Conservation (phyloP, 2,888 invertebrate species). For the Mythimna loreyi region DNA sequence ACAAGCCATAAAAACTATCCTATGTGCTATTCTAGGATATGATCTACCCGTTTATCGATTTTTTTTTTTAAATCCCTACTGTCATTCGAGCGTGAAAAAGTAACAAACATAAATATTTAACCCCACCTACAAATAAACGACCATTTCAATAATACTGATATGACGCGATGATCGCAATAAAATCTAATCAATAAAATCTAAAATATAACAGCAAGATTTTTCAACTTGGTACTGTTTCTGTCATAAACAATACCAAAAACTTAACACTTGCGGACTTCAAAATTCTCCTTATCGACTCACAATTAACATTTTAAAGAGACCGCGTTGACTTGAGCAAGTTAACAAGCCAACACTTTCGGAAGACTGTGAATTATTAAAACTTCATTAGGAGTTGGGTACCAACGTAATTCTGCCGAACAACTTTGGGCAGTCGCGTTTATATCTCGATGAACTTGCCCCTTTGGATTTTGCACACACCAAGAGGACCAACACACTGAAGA, state of each 20-base stretch:
- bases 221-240: background rate
- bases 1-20: too few relatives aligned
- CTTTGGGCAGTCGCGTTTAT: conserved; percentile 52
- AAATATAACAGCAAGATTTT: too few relatives aligned
- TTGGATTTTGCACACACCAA: conserved; percentile 18
- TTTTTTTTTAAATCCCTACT: too few relatives aligned
- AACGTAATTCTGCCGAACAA: conserved; percentile 57
- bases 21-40: too few relatives aligned
- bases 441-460: conserved; percentile 44
- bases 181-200: too few relatives aligned
- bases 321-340: conserved; percentile 57
- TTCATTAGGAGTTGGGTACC: conserved; percentile 61
- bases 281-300: conserved; percentile 56
- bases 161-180: too few relatives aligned
- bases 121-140: too few relatives aligned
- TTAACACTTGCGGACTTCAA: conserved; percentile 6
- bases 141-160: too few relatives aligned
- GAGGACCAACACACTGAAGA: conserved; percentile 5
- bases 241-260: conserved; percentile 27
- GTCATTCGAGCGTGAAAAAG: too few relatives aligned
- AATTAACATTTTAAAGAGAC: conserved; percentile 72
- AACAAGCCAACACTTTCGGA: conserved; percentile 63
- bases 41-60: too few relatives aligned
- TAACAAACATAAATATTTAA: too few relatives aligned
- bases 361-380: conserved; percentile 69